Base-by-base conservation (phyloP, 2,113 vertebrate species). In the Lipotes vexillifer region DNA sequence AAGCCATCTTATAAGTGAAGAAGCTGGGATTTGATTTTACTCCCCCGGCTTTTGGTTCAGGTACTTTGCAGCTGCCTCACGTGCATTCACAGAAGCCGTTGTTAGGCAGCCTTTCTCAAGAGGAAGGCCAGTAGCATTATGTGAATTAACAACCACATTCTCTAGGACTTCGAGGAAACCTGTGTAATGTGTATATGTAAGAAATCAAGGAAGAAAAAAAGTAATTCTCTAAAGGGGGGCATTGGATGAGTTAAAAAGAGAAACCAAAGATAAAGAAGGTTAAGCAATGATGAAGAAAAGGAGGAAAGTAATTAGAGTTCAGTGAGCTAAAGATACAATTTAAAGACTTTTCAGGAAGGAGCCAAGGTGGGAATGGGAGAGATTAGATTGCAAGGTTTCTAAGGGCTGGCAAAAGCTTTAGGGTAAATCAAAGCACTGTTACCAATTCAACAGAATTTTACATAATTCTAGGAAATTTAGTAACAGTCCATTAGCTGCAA, bases 221-320 rank as follows among this genome's bases (percentile, higher is more conserved):
- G 55, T 55, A 41, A 11, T 86, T 95, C 92, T 96, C 61, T 93
- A 94, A 96, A 72, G n/a, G 61, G 94, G 27, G 25, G 6, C 15
- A 29, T n/a, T 91, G 44, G 75, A 78, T 27, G n/a, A 90, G 91
- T 83, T 77, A 63, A 66, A 96, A 92, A 93, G 89, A 85, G 82
- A 92, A 94, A 69, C 41, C 68, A 97, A 90, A 66, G 71, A 82
- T 95, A 82, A 97, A 97, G 84, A 86, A 72, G 8, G 61, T n/a
- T 95, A 81, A 96, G 84, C 38, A 36, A 81, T 3, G 4, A 81
- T 25, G 81, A 66, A 88, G 77, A 95, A 83, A 97, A 75, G 65
- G 44, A 84, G 21, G 74, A 95, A 97, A 97, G 63, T 74, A 97
- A 96, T 97, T 97, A 94, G 87, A 97, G 55, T 96, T 97, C 94